Conservation (phyloP, 2,888 invertebrate genomes). For the Scaptomyza tumidula region DNA sequence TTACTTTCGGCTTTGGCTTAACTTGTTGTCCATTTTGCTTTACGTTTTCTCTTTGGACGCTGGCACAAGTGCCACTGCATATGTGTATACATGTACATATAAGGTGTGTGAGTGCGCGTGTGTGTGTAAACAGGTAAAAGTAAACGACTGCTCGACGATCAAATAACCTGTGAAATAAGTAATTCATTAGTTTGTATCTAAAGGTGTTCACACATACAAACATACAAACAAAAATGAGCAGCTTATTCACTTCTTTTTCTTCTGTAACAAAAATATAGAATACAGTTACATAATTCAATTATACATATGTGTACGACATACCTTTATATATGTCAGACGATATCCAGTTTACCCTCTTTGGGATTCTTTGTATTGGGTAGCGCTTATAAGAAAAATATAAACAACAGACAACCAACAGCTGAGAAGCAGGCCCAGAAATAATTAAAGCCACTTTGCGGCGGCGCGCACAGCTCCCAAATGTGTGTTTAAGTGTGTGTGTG, state of each 20-base stretch:
- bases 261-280: not conserved
- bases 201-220: not conserved
- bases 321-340: not conserved
- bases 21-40: slow-evolving; percentile 47
- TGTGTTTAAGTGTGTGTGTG: not conserved
- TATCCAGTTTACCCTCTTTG: too few relatives aligned
- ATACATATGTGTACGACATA: too few relatives aligned
- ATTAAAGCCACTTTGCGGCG: slow-evolving; percentile 43
- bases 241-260: not conserved
- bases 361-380: not conserved
- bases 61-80: slow-evolving; percentile 8
- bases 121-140: slow-evolving; percentile 17
- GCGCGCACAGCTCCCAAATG: slow-evolving; percentile 34
- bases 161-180: slow-evolving; percentile 5
- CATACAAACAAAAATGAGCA: not conserved
- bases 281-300: too few relatives aligned
- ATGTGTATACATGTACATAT: not conserved
- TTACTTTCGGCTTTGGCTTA: slow-evolving; percentile 28
- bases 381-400: slow-evolving; percentile 34
- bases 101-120: not conserved
- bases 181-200: not conserved
- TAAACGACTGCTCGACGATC: not conserved
- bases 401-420: slow-evolving; percentile 46
- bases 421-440: slow-evolving; percentile 26
- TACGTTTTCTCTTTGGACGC: slow-evolving; percentile 49